Evolutionary conservation across 2,797 vertebrate species (phyloP), one percentile per base, ranked within the genome.

Genomic region (Netta rufina): DNA sequence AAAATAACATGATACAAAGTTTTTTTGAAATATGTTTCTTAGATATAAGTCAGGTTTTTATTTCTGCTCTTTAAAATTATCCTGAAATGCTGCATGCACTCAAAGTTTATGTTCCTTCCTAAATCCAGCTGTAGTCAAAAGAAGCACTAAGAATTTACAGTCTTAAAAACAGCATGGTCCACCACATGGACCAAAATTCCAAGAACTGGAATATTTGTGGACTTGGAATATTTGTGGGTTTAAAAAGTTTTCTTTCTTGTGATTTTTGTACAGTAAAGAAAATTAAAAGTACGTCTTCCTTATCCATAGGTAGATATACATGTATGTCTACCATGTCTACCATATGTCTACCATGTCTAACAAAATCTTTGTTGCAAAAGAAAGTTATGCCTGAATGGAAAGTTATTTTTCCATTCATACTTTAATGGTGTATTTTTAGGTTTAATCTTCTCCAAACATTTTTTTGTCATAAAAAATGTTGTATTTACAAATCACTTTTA

Each of bases 401-500:
- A 43, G 25, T 95, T 62, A 65, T 54, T 88, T 93, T 92, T 93
- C 13, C 51, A 89, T 94, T 79, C n/a, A 87, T 74, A 74, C 92
- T 87, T 94, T 39, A 87, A 20, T 82, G 41, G 53, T 75, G 53
- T 91, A 74, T 75, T 91, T 45, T 76, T 88, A 90, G 36, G 32
- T 76, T 90, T 84, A 51, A 87, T 77, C 27, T 76, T 41, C 72
- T 92, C 18, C 75, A 96, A 96, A 95, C 17, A 24, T 87, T 56
- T 41, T 49, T 39, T 71, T 45, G 27, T 79, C 36, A 91, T 95
- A 95, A 94, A 64, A 64, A 86, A 81, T n/a, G 57, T 5, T 87
- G 90, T 60, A 76, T 84, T 89, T 96, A 91, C 90, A 92, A 95
- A 91, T 96, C 85, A 83, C 32, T 22, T n/a, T 74, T 86, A 75